Percentiles rank a stretch among this genome's conserved stretches.
phyloP scores from a whole-genome alignment of 2,113 vertebrate genomes.

The Numenius arquata region DNA sequence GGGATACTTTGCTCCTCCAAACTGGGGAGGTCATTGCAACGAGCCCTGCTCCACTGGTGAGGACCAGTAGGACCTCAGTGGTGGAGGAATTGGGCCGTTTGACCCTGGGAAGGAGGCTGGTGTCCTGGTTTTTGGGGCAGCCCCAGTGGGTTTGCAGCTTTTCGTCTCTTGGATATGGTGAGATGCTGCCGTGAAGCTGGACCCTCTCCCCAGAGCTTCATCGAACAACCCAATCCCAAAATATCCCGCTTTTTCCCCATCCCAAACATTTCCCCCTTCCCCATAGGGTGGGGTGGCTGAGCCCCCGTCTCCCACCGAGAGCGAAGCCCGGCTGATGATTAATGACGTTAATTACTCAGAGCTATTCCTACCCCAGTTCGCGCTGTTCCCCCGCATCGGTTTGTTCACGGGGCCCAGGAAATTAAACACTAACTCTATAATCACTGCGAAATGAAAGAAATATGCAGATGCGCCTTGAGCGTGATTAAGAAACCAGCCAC shows the following conservation, averaged over 20 bases:
- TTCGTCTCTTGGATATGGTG: accelerated
- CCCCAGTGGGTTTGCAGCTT: background rate
- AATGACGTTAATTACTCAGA: background rate
- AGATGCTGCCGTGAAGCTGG: background rate
- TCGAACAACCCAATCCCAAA: accelerated
- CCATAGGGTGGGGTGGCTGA: background rate
- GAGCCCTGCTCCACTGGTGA: too few relatives aligned
- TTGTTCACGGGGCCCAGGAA: background rate
- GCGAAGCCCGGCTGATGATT: background rate
- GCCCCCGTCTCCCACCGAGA: background rate
- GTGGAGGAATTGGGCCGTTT: background rate
- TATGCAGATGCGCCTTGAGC: slow-evolving; percentile 28
- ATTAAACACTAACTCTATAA: background rate
- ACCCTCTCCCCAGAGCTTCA: background rate
- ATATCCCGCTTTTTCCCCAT: background rate
- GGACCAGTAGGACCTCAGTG: background rate
- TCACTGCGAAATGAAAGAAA: background rate
- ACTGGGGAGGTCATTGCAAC: background rate
- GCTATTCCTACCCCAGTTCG: background rate
- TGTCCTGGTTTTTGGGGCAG: background rate
- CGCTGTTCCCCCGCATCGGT: background rate
- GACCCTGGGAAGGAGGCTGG: background rate
- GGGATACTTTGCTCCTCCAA: background rate
- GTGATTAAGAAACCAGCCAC: background rate
- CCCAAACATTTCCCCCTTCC: background rate